A percentile compares a stretch with the other conserved stretches of the same genome.
phyloP scores from a whole-genome alignment of 2,888 invertebrate genomes.

The Troides oblongomaculatus region DNA sequence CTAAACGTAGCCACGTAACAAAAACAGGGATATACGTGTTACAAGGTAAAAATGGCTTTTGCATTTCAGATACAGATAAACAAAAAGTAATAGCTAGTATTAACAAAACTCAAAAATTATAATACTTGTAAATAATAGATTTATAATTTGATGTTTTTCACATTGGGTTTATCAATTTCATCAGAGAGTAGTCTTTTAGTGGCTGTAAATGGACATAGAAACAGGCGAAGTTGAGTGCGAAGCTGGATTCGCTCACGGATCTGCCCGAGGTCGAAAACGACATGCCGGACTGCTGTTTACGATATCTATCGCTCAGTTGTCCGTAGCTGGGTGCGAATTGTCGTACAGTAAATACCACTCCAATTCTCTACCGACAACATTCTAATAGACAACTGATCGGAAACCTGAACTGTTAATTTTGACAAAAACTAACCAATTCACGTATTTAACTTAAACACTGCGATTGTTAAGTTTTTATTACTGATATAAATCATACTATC shows the following conservation, averaged over 20 bases:
- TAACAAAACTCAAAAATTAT: too few relatives aligned
- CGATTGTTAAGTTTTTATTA: too few relatives aligned
- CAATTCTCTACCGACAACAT: constrained; percentile 22
- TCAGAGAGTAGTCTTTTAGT: neutral
- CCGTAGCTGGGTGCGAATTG: constrained; percentile 17
- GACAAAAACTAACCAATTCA: neutral
- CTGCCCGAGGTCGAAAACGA: constrained; percentile 47
- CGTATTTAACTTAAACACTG: too few relatives aligned
- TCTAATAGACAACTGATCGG: constrained; percentile 21
- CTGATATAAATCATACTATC: too few relatives aligned
- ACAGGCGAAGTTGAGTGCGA: constrained; percentile 18
- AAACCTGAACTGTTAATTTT: constrained; percentile 21
- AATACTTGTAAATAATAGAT: too few relatives aligned
- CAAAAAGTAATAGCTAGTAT: too few relatives aligned
- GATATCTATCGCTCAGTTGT: constrained; percentile 21
- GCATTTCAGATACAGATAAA: too few relatives aligned
- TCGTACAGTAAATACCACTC: constrained; percentile 18
- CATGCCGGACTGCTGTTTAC: constrained; percentile 21
- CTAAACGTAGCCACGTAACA: too few relatives aligned
- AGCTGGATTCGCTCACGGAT: constrained; percentile 46
- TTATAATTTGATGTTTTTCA: too few relatives aligned
- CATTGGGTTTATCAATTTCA: too few relatives aligned
- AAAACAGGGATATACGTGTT: too few relatives aligned
- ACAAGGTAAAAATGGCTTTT: too few relatives aligned
- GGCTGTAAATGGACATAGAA: neutral